phyloP scores from a whole-genome alignment of 2,888 invertebrate species.

The Dasysyrphus albostriatus region DNA sequence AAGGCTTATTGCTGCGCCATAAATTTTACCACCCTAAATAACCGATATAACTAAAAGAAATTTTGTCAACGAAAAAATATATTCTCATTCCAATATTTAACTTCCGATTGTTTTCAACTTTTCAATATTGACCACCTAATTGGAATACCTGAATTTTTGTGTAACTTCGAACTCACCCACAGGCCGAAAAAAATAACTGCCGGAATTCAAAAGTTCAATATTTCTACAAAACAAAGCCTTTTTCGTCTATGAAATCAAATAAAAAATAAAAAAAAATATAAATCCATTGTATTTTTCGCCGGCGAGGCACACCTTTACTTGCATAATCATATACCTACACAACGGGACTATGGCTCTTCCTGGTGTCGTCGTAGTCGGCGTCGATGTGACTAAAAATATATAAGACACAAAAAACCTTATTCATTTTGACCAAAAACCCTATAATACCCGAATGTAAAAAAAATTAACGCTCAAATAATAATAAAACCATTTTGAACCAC shows the following conservation, averaged over 20 bases:
- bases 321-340: background rate
- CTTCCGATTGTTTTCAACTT: slow-evolving; percentile 21
- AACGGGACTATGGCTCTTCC: background rate
- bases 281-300: slow-evolving; percentile 11
- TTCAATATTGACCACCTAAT: slow-evolving; percentile 44
- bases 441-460: slow-evolving; percentile 28
- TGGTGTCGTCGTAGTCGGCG: background rate
- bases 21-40: background rate
- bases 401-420: slow-evolving; percentile 22
- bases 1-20: background rate
- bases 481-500: slow-evolving; percentile 66
- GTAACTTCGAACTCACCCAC: slow-evolving; percentile 26
- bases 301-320: background rate
- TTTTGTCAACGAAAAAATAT: background rate
- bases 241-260: slow-evolving; percentile 24
- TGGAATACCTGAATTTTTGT: slow-evolving; percentile 32
- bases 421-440: slow-evolving; percentile 22
- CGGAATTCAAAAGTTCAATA: slow-evolving; percentile 3
- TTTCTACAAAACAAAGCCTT: background rate
- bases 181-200: background rate
- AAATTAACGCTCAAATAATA: slow-evolving; percentile 62
- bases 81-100: slow-evolving; percentile 7
- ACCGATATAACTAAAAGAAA: background rate
- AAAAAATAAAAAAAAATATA: slow-evolving; percentile 13
- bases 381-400: slow-evolving; percentile 10